These are phyloP conservation scores for Leguminivora glycinivorella DNA, from an alignment of 1,140 invertebrate species.

Conservation along the genomic window DNA sequence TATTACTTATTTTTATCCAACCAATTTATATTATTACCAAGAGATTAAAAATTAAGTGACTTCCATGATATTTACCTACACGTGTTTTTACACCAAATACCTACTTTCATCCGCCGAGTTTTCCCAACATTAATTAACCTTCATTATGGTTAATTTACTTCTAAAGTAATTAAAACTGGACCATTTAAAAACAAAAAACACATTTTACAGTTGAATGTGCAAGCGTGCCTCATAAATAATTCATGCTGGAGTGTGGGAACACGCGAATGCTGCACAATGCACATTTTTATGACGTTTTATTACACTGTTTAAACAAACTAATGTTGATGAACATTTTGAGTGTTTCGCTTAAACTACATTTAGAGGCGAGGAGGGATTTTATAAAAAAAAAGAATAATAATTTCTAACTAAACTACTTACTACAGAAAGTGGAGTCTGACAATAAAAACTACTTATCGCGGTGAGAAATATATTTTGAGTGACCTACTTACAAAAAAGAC, in stretches of 20 bases:
- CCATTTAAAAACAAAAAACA: slow-evolving; percentile 6
- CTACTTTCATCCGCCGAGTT: not conserved
- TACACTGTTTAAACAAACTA: slow-evolving; percentile 6
- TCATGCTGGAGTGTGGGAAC: not conserved
- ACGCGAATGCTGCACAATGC: not conserved
- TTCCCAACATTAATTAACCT: not conserved
- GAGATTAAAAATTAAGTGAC: no score
- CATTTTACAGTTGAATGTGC: slow-evolving; percentile 3
- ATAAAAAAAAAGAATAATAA: no score
- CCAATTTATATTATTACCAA: no score
- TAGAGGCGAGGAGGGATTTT: no score
- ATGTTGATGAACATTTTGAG: not conserved
- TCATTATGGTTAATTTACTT: not conserved
- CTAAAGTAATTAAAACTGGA: slow-evolving; percentile 10
- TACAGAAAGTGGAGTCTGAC: no score
- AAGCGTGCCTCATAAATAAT: slow-evolving; percentile 2
- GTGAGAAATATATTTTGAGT: no score
- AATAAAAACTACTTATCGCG: no score
- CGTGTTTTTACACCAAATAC: no score
- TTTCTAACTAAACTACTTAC: no score
- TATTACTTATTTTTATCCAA: no score
- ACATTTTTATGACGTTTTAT: slow-evolving; percentile 8
- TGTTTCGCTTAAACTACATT: not conserved
- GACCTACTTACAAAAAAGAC: no score
- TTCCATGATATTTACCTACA: no score